Evolutionary conservation across 2,113 vertebrate genomes (phyloP), one percentile per base, ranked within the genome.

Genomic region (Pseudorectes ferrugineus): DNA sequence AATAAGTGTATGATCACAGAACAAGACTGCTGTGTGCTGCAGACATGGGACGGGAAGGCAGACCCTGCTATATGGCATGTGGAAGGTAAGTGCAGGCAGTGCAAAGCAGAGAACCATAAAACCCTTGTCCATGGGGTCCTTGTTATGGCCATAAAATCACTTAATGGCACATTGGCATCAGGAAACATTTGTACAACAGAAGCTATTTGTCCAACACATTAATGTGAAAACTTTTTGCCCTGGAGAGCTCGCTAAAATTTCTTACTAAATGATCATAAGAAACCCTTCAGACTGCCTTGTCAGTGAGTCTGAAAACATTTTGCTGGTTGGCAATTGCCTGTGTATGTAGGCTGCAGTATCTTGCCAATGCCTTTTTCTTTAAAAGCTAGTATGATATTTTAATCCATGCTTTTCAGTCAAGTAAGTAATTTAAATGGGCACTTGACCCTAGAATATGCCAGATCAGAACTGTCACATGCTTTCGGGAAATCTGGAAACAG

Each of bases 391-490:
- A 68, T 54, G 33, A 57, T 96, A 72, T 75, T 94, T 94, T 61
- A 78, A 82, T 90, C 52, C 61, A 89, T 0, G 1, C n/a, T 95
- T 93, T 93, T 89, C 84, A 75, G 26, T 91, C 49, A 89, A 95
- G 62, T 49, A 55, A 92, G 49, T 89, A 89, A 95, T 94, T 87
- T 78, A 91, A 92, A 95, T 26, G 45, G 77, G 81, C 80, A 73
- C 66, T 52, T 72, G 45, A 76, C 65, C 73, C 89, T 62, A 94
- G 84, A 76, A 72, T 40, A 76, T 57, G 40, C 36, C 84, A 87
- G 62, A 95, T 85, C 73, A 92, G 72, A 95, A 89, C 70, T 93
- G 42, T 67, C 85, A 92, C 72, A 83, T 29, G 14, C 43, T 93
- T 94, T 92, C 0, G 15, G 77, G 88, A 95, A 92, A 89, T 85